Base-by-base conservation (phyloP, 2,113 vertebrate genomes). In the Phyllostomus discolor region DNA sequence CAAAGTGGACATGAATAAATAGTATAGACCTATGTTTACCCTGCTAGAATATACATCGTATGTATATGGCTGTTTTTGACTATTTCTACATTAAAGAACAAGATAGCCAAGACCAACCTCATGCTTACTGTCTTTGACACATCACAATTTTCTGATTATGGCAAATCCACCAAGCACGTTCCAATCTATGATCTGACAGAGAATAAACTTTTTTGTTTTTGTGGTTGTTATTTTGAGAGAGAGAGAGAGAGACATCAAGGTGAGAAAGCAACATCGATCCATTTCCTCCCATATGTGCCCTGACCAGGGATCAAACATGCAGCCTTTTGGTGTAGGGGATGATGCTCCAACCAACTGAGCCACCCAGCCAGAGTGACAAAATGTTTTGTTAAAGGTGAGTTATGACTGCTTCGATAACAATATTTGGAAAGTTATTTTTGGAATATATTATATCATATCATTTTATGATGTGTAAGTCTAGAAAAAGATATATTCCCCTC, bases 341-440 rank as follows among this genome's bases (percentile, higher is more conserved):
- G 10, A 64, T 31, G 28, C 28, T 31, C 62, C 62, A 64, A 64
- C 62, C 28, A 64, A 31, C 11, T 31, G 62, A 64, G 62, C 62
- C 28, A 14, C 11, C 59, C 62, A 64, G 62, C 62, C 62, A 31
- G 62, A 64, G 62, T 31, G 78, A 73, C 48, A 79, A 76, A 72
- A 8, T 1, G 48, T 57, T 96, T 96, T 83, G n/a, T 81, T 90
- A 64, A 64, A 92, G 8, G 11, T 78, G 16, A 86, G 7, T 73
- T 87, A 59, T 46, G 82, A 73, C 31, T 64, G 79, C 46, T 94
- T 59, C 33, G 75, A 31, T 33, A 95, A 48, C 92, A 95, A 95
- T 59, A n/a, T 95, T 97, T 72, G 54, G 84, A 95, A 86, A 93
- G 20, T 76, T 95, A 54, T 83, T 94, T 93, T 57, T 87, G 62